Evolutionary conservation across 2,888 invertebrate genomes (phyloP).

Genomic region (Dicycla oo): DNA sequence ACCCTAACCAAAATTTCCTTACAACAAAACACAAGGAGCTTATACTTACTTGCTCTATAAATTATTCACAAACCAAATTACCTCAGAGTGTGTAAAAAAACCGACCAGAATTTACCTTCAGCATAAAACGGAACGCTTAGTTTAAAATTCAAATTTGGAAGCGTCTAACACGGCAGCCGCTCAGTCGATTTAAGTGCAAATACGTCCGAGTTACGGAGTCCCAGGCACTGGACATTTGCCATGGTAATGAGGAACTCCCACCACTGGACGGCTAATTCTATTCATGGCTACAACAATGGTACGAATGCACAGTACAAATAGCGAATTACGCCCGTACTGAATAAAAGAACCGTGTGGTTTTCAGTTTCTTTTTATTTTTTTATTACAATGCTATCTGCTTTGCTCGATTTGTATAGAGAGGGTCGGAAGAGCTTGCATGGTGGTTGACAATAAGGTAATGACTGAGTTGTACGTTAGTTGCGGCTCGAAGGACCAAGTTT

Average conservation of each 20-base stretch:
- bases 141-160: constrained; percentile 88
- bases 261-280: constrained; percentile 77
- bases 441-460: constrained; percentile 34
- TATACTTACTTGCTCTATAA: constrained; percentile 61
- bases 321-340: constrained; percentile 73
- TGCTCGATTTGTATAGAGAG: constrained; percentile 64
- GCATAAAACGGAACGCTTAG: constrained; percentile 86
- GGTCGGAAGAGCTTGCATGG: constrained; percentile 31
- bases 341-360: constrained; percentile 67
- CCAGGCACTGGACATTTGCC: constrained; percentile 73
- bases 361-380: constrained; percentile 52
- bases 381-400: constrained; percentile 50
- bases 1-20: constrained; percentile 44
- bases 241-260: constrained; percentile 76
- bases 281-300: constrained; percentile 77
- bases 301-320: constrained; percentile 79
- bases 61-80: constrained; percentile 82
- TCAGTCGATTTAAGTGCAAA: constrained; percentile 78
- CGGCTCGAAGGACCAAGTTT: background rate
- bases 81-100: constrained; percentile 77
- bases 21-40: constrained; percentile 59
- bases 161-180: constrained; percentile 80
- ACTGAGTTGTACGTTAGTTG: constrained; percentile 27
- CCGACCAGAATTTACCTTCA: constrained; percentile 81
- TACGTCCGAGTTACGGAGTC: constrained; percentile 76